A percentile compares a stretch with the other conserved stretches of the same genome.
Conservation (phyloP, 2,888 invertebrate genomes). For the Limnephilus marmoratus region DNA sequence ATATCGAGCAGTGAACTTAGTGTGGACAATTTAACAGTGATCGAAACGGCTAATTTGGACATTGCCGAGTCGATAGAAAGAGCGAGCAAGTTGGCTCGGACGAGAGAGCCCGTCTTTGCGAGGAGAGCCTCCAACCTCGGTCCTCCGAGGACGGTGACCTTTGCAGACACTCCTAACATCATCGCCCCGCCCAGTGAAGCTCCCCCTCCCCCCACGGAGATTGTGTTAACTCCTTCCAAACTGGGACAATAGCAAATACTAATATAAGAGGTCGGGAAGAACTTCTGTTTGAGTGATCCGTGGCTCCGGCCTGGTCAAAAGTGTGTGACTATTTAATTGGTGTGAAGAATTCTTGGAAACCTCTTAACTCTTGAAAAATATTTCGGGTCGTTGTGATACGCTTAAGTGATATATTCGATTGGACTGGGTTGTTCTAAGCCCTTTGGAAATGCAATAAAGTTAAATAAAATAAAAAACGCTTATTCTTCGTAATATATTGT, state of each 20-base stretch:
- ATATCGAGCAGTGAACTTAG: slow-evolving; percentile 76
- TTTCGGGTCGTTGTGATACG: slow-evolving; percentile 20
- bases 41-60: slow-evolving; percentile 67
- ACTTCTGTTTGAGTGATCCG: neutral
- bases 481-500: slow-evolving; percentile 42
- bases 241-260: slow-evolving; percentile 75
- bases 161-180: slow-evolving; percentile 66
- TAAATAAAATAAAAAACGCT: slow-evolving; percentile 41
- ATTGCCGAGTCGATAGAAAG: slow-evolving; percentile 66
- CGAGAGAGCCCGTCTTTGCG: slow-evolving; percentile 69
- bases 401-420: slow-evolving; percentile 25
- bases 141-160: slow-evolving; percentile 62
- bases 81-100: slow-evolving; percentile 69
- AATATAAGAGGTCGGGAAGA: slow-evolving; percentile 47
- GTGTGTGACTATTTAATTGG: slow-evolving; percentile 16
- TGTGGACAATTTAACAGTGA: slow-evolving; percentile 68
- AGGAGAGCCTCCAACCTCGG: slow-evolving; percentile 52
- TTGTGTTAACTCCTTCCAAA: slow-evolving; percentile 81
- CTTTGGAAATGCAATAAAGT: slow-evolving; percentile 51
- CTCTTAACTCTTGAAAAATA: slow-evolving; percentile 22
- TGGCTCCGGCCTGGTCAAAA: neutral
- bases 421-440: slow-evolving; percentile 44
- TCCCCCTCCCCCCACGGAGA: slow-evolving; percentile 78
- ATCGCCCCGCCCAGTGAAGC: slow-evolving; percentile 73
- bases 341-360: neutral